These are phyloP conservation scores for Stegana nigrithorax DNA, from an alignment of 2,888 invertebrate species.

Conservation along the genomic window DNA sequence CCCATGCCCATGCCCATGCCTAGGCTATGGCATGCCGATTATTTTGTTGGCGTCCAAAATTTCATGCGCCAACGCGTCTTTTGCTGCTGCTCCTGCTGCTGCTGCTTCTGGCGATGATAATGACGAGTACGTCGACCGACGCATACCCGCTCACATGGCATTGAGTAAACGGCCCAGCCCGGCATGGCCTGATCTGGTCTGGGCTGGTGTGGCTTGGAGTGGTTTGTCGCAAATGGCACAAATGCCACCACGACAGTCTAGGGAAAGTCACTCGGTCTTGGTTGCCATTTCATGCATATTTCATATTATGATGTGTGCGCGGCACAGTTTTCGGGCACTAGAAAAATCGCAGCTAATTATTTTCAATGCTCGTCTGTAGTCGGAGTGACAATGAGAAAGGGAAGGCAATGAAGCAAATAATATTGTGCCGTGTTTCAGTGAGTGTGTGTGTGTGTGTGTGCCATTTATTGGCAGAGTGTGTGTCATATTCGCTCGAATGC, in stretches of 20 bases:
- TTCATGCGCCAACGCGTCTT: constrained; percentile 26
- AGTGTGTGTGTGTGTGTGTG: constrained; percentile 1
- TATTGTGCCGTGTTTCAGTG: not conserved
- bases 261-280: too few relatives aligned
- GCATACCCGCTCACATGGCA: too few relatives aligned
- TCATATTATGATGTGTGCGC: constrained; percentile 34
- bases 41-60: constrained; percentile 27
- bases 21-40: constrained; percentile 29
- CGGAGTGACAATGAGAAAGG: not conserved
- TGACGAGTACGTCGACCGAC: not conserved
- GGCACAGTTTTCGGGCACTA: not conserved
- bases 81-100: not conserved
- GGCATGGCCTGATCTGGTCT: too few relatives aligned
- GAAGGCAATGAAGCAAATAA: too few relatives aligned
- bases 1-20: too few relatives aligned
- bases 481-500: constrained; percentile 9
- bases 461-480: not conserved
- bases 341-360: constrained; percentile 12
- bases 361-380: not conserved
- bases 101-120: constrained; percentile 15
- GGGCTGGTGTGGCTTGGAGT: not conserved
- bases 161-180: not conserved
- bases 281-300: constrained; percentile 14
- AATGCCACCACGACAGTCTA: too few relatives aligned
- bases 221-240: not conserved